Evolutionary conservation across 2,113 vertebrate genomes (phyloP), one percentile per base, ranked within the genome.

Genomic region (Kryptolebias marmoratus): DNA sequence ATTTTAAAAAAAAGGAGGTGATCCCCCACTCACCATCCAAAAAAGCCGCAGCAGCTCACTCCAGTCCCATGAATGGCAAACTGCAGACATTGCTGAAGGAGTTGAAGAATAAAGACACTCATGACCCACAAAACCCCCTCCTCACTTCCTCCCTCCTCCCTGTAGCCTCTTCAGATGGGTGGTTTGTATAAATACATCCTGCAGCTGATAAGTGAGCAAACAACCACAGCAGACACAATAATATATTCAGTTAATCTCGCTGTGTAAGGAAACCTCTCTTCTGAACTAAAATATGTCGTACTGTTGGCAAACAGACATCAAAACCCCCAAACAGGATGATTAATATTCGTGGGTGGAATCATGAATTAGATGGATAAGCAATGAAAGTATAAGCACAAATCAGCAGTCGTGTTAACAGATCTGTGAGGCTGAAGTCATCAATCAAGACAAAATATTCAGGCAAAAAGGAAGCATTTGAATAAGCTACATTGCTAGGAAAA

Each of bases 51-150:
- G 11, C 65, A 53, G 30, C 53, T 62, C 47, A n/a, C 65, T 63
- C 69, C 53, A 59, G 55, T 71, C 68, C 82, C 48, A 89, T 89
- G 84, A 90, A 90, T 90, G 69, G 76, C 14, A 86, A 91, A 89
- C 55, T 75, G 73, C 28, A 79, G 62, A 49, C 15, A 44, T 68
- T 10, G 14, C 55, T 68, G 64, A 53, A 83, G 72, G 64, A 92
- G 86, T 31, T 8, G 12, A 56, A 58, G 64, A 54, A 59, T 48
- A 75, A 70, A 76, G 78, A 70, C 7, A 6, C 27, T 36, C 30
- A 8, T 11, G 16, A 71, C 71, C 63, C 52, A 13, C 63, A 75
- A 80, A 63, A 64, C 14, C 13, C 68, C 73, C 66, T 60, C 68
- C 74, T 22, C 79, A 78, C 76, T 63, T 48, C 74, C 70, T 60